Base-by-base conservation (phyloP, 2,113 vertebrate genomes). In the Protomyctophum bolini region DNA sequence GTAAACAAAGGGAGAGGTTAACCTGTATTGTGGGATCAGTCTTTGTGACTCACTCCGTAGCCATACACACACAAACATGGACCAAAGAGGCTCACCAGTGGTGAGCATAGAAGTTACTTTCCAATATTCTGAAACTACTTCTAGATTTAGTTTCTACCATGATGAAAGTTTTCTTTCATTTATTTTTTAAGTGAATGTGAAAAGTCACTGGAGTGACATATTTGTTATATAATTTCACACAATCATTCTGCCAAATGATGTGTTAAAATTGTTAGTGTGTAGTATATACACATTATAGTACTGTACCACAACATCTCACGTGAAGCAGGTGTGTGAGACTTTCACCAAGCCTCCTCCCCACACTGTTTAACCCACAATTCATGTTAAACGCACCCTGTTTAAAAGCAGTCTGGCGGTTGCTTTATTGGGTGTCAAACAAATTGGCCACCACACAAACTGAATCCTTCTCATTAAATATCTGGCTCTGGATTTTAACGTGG, bases 341-440 rank as follows among this genome's bases (percentile, higher is more conserved):
- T 54, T n/a, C 12, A 12, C 51, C 10, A 11, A 10, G 3, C 2
- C 11, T 6, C 51, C 51, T 54, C 11, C 10, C 14, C 10, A 54
- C 51, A 12, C 33, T 54, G 12, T 54, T 41, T 54, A 54, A 28
- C 33, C 3, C 33, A 41, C 56, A 56, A 56, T 58, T 11, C 45
- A 8, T 49, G 51, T 48, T 33, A 47, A 10, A 6, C 11, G 9
- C 49, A 14, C 9, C 21, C 45, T 29, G 21, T 29, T 58, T 10
- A 4, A 69, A 69, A 52, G 54, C 48, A 59, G 9, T n/a, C 46
- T 0, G 49, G 33, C 49, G 49, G 10, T 71, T 4, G 8, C 46
- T 67, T 57, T 58, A 9, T 58, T 28, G 14, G 57, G 28, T 70
- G 11, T 28, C n/a, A 66, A 41, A 58, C 12, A 58, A n/a, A 10